These are phyloP conservation scores for Allophyes oxyacanthae DNA, from an alignment of 2,888 invertebrate species.

Conservation along the genomic window DNA sequence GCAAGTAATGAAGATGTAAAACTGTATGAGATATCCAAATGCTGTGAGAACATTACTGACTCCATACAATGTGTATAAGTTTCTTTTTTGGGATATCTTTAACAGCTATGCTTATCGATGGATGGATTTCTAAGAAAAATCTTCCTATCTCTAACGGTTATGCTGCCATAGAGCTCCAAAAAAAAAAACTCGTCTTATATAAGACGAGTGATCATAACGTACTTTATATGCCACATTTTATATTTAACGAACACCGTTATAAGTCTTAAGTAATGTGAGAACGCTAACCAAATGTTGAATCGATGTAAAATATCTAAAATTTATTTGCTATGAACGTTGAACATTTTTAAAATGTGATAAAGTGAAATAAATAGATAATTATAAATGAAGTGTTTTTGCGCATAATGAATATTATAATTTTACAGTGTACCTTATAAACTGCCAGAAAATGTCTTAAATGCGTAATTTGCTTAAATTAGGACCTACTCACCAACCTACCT, in stretches of 20 bases:
- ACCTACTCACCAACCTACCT: background rate
- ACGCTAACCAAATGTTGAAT: conserved; percentile 4
- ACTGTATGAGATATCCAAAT: too few relatives aligned
- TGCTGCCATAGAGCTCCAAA: too few relatives aligned
- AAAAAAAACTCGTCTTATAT: too few relatives aligned
- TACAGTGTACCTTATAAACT: conserved; percentile 31
- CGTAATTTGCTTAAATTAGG: conserved; percentile 19
- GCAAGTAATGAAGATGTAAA: too few relatives aligned
- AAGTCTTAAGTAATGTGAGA: background rate
- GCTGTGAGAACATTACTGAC: too few relatives aligned
- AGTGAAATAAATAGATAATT: conserved; percentile 5
- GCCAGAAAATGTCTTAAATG: conserved; percentile 28
- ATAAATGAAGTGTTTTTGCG: conserved; percentile 15
- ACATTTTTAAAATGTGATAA: conserved; percentile 54
- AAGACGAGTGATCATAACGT: too few relatives aligned
- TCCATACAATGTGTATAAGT: too few relatives aligned
- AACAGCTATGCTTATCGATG: too few relatives aligned
- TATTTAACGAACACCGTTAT: background rate
- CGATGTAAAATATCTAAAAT: conserved; percentile 27
- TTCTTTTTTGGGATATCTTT: too few relatives aligned
- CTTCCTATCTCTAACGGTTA: too few relatives aligned
- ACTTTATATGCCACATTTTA: background rate
- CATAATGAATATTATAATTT: conserved; percentile 9
- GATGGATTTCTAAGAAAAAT: too few relatives aligned
- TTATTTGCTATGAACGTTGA: conserved; percentile 32